Conservation (phyloP, 2,113 vertebrate genomes). For the Apeltes quadracus region DNA sequence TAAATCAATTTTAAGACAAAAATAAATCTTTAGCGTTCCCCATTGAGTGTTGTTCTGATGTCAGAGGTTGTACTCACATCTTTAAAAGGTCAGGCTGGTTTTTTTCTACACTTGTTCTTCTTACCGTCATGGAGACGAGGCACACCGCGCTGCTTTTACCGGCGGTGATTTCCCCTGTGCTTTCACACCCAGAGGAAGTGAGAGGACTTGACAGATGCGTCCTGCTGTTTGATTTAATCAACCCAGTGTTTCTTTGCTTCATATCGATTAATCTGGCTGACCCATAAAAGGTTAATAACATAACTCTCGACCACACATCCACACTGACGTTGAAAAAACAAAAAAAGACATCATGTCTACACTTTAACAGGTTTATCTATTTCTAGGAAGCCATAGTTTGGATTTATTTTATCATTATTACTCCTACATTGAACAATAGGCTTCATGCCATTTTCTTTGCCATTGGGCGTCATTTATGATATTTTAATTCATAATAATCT, state of each 20-base stretch:
- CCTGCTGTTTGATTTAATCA: conserved; percentile 60
- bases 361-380: conserved; percentile 5
- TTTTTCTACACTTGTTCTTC: background rate
- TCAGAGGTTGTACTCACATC: conserved; percentile 35
- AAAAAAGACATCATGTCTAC: background rate
- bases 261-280: conserved; percentile 49
- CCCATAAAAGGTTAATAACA: conserved; percentile 59
- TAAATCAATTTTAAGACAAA: background rate
- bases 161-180: conserved; percentile 51
- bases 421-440: too few species aligned
- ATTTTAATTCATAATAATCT: background rate
- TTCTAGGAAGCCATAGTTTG: too few species aligned
- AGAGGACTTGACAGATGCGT: conserved; percentile 60
- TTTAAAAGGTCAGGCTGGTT: conserved; percentile 26
- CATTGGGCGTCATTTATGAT: background rate
- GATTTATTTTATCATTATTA: too few species aligned
- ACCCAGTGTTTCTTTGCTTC: conserved; percentile 44
- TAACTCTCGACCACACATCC: conserved; percentile 33
- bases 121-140: conserved; percentile 12
- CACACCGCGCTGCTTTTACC: conserved; percentile 7
- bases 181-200: conserved; percentile 52
- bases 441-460: too few species aligned
- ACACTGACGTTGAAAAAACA: background rate
- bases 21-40: background rate
- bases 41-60: background rate